phyloP scores from a whole-genome alignment of 1,140 invertebrate species.

The Palaemon carinicauda region DNA sequence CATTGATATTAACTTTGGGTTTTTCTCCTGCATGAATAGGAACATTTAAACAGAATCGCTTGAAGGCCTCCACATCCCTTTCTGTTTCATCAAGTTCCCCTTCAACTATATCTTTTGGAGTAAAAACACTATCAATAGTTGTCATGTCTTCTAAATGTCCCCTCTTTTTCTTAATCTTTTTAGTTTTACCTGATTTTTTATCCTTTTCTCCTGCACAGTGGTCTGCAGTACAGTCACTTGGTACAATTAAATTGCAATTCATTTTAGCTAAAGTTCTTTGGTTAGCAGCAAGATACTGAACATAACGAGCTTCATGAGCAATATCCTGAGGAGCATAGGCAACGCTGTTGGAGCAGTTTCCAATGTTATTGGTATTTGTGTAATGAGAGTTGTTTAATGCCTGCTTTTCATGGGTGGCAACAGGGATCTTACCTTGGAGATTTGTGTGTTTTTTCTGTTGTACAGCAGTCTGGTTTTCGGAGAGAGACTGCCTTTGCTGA shows the following conservation, averaged over 20 bases:
- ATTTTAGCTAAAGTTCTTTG: slow-evolving; percentile 37
- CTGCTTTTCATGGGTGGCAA: not conserved
- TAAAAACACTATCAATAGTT: slow-evolving; percentile 75
- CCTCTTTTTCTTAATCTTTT: slow-evolving; percentile 55
- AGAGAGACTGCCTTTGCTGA: not conserved
- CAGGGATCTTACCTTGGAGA: not conserved
- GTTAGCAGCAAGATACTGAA: slow-evolving; percentile 58
- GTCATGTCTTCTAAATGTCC: slow-evolving; percentile 56
- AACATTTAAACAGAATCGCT: slow-evolving; percentile 78
- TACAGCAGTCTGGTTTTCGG: not conserved
- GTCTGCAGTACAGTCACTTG: slow-evolving; percentile 1
- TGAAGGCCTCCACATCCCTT: slow-evolving; percentile 80
- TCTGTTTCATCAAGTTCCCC: slow-evolving; percentile 80
- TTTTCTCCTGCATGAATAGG: slow-evolving; percentile 70
- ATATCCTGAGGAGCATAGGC: slow-evolving; percentile 30
- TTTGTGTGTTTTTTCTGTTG: not conserved
- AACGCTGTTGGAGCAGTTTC: not conserved
- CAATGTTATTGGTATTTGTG: not conserved
- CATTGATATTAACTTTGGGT: slow-evolving; percentile 76
- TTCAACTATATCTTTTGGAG: slow-evolving; percentile 78
- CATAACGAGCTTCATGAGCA: slow-evolving; percentile 57
- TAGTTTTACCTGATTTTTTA: slow-evolving; percentile 44
- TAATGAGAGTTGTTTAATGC: not conserved
- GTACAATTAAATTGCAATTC: slow-evolving; percentile 26
- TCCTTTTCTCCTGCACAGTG: slow-evolving; percentile 9